Conservation (phyloP, 2,888 invertebrate genomes). For the Cecidostiba fungosa region DNA sequence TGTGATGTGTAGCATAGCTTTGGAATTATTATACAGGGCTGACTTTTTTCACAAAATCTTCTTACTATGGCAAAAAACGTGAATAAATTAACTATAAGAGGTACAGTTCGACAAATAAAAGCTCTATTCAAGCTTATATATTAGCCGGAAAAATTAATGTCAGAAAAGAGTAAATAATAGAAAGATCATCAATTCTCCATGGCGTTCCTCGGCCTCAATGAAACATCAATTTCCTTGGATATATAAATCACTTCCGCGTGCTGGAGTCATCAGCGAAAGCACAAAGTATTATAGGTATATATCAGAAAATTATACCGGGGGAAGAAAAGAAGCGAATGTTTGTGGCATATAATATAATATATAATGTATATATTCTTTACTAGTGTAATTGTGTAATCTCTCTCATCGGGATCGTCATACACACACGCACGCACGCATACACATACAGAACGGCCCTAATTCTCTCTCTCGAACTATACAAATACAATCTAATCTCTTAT, state of each 20-base stretch:
- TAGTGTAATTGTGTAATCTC: neutral
- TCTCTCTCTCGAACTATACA: neutral
- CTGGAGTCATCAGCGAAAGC: neutral
- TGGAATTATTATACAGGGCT: constrained; percentile 3
- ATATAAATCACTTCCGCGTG: neutral
- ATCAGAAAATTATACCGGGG: neutral
- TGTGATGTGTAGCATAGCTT: neutral
- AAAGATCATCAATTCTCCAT: no score
- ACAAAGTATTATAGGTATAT: neutral
- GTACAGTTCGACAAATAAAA: no score
- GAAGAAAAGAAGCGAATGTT: neutral
- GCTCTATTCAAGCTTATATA: no score
- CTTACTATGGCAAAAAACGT: no score
- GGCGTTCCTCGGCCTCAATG: neutral
- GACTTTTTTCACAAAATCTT: neutral
- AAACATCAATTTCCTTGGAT: neutral
- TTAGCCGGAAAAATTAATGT: no score
- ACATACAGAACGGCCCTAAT: neutral
- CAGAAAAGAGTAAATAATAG: no score
- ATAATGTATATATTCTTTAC: neutral
- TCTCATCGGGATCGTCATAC: neutral
- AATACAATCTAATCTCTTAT: neutral
- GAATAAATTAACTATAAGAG: no score
- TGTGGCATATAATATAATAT: neutral
- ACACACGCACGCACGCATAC: no score